Evolutionary conservation across 2,113 vertebrate species (phyloP).

Genomic region (Grallaria varia): DNA sequence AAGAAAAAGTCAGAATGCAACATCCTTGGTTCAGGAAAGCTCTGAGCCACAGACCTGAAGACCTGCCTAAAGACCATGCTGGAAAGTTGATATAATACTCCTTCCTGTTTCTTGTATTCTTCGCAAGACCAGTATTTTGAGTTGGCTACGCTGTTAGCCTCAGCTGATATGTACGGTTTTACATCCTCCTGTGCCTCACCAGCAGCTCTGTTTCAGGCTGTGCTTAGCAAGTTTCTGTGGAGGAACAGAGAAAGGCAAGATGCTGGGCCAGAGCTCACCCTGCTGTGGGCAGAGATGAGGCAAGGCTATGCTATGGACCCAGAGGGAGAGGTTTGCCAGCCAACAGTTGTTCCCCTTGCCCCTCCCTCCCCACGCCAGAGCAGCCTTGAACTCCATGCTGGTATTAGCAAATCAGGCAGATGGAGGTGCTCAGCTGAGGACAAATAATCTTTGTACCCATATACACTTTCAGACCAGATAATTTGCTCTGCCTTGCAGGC

Average conservation of each 20-base stretch:
- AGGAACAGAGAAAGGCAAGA: neutral
- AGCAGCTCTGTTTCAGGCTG: neutral
- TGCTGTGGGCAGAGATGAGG: neutral
- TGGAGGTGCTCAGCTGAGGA: neutral
- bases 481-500: neutral
- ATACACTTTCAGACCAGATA: neutral
- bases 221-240: neutral
- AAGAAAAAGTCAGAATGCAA: neutral
- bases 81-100: neutral
- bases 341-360: accelerated
- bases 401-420: neutral
- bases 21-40: neutral
- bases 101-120: neutral
- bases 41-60: neutral
- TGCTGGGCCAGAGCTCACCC: accelerated
- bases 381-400: neutral
- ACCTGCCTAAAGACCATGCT: neutral
- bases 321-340: neutral
- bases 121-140: neutral
- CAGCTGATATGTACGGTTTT: neutral
- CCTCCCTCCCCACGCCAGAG: neutral
- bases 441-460: neutral
- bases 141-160: neutral
- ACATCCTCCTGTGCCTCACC: neutral
- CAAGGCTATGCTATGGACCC: accelerated